Evolutionary conservation across 2,113 vertebrate genomes (phyloP).

Genomic region (Hyaena hyaena): DNA sequence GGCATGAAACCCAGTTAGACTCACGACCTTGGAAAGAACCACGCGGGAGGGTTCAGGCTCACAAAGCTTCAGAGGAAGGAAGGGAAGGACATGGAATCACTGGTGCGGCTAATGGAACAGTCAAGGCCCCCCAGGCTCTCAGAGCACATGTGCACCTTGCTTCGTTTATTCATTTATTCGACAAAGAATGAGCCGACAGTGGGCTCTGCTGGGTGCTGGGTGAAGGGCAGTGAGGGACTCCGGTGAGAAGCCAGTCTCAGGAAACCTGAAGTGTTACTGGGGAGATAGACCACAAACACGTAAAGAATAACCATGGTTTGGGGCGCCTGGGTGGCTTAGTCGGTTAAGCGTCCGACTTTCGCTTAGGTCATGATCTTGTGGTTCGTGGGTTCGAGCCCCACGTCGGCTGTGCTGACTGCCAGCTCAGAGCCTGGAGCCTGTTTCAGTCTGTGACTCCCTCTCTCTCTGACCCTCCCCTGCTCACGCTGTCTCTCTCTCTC

Average conservation of each 20-base stretch:
- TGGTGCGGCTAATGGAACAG: rapidly evolving
- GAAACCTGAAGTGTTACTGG: neutral
- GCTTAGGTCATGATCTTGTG: too few relatives aligned
- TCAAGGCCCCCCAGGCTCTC: rapidly evolving
- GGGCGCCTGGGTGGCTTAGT: too few relatives aligned
- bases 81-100: neutral
- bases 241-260: neutral
- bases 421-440: too few relatives aligned
- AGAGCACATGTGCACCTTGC: rapidly evolving
- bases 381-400: too few relatives aligned
- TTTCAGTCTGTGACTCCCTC: too few relatives aligned
- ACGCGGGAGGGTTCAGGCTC: rapidly evolving
- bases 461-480: too few relatives aligned
- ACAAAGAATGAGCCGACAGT: rapidly evolving
- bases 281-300: neutral
- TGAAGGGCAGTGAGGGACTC: rapidly evolving
- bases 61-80: neutral
- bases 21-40: neutral
- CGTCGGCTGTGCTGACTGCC: too few relatives aligned
- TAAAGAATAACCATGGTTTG: neutral
- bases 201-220: rapidly evolving
- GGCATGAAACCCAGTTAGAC: too few relatives aligned
- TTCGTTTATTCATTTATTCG: rapidly evolving
- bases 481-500: too few relatives aligned
- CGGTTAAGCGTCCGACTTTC: too few relatives aligned